Conservation (phyloP, 2,888 invertebrate genomes). For the Germaria angustata region DNA sequence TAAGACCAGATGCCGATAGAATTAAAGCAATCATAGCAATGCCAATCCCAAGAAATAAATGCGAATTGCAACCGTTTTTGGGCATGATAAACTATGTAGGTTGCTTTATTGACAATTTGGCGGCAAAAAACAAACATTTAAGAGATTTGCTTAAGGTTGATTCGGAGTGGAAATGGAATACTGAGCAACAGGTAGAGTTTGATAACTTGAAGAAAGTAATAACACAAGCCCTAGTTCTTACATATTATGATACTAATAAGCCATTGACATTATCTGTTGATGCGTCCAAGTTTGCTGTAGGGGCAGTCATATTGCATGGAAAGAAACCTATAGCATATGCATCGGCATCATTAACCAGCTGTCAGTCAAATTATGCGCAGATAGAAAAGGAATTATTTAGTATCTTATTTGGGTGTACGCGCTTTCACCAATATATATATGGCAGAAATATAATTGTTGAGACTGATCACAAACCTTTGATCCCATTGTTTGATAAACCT, state of each 20-base stretch:
- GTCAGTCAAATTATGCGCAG: not conserved
- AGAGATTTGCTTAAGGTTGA: not conserved
- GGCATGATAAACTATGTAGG: not conserved
- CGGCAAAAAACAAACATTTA: not conserved
- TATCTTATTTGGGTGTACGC: not conserved
- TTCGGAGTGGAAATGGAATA: not conserved
- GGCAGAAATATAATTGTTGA: slow-evolving; percentile 7
- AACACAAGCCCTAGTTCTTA: not conserved
- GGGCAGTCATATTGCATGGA: not conserved
- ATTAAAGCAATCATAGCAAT: not conserved
- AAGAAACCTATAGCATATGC: not conserved
- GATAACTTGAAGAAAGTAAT: not conserved
- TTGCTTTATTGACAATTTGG: not conserved
- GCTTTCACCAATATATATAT: no score
- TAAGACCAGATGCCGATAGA: not conserved
- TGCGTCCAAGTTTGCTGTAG: not conserved
- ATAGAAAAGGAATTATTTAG: not conserved
- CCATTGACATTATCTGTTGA: not conserved
- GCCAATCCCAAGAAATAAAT: not conserved
- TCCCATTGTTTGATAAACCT: slow-evolving; percentile 27
- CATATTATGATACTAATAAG: not conserved
- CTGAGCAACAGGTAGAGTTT: not conserved
- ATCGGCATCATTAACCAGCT: not conserved
- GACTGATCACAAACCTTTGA: slow-evolving; percentile 45
- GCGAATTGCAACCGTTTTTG: not conserved